Percentiles rank a stretch among this genome's conserved stretches.
phyloP scores from a whole-genome alignment of 2,113 vertebrate genomes.

The Sphaerodactylus townsendi region DNA sequence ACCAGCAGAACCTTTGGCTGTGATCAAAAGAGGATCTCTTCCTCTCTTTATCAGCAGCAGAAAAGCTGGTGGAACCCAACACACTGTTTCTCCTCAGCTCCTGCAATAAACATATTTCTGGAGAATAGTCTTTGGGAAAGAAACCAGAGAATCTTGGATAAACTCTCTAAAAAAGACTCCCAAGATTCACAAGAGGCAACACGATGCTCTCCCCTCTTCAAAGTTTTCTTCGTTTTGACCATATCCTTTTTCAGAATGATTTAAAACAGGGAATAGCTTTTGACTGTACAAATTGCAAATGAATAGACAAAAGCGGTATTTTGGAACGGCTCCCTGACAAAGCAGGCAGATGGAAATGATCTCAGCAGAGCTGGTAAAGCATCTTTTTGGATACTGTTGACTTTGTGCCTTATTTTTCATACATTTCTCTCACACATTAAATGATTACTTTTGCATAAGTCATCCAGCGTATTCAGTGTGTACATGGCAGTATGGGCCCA shows the following conservation, averaged over 20 bases:
- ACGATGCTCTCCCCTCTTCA: not conserved
- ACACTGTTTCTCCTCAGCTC: not conserved
- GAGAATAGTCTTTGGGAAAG: not conserved
- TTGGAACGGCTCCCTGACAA: constrained; percentile 6
- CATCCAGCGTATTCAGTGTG: constrained; percentile 18
- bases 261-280: constrained; percentile 3
- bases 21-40: too few relatives aligned
- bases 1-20: too few relatives aligned
- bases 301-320: constrained; percentile 11
- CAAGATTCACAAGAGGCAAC: not conserved
- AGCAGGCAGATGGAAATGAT: constrained; percentile 47
- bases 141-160: constrained; percentile 5
- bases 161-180: not conserved
- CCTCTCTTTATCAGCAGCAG: too few relatives aligned
- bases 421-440: constrained; percentile 49
- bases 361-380: constrained; percentile 36
- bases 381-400: not conserved
- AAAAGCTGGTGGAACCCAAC: too few relatives aligned
- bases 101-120: constrained; percentile 6
- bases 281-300: not conserved
- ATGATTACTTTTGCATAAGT: constrained; percentile 24
- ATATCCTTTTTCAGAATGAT: not conserved
- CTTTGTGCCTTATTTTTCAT: constrained; percentile 37
- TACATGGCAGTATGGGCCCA: not conserved
- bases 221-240: not conserved